Evolutionary conservation across 2,797 vertebrate genomes (phyloP), one percentile per base, ranked within the genome.

Genomic region (Pangasius larnaudii): DNA sequence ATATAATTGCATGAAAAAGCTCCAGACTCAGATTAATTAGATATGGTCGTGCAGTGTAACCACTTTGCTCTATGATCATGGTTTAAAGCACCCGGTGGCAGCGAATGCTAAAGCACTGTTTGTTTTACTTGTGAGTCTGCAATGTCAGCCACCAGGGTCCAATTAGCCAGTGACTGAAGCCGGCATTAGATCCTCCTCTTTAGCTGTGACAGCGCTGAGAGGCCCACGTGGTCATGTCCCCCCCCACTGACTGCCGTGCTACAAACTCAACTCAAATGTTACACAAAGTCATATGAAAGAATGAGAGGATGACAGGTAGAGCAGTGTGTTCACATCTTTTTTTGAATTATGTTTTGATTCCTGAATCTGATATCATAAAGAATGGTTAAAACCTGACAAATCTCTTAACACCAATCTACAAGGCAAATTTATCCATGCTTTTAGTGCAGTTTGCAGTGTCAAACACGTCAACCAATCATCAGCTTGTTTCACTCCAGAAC

Each of bases 121-220:
- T 98, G 96, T 97, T 98, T 98, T 97, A 96, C 96, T 97, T 95
- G 95, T 51, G 90, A 95, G 94, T 94, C 95, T 93, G 94, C 95
- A 91, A 88, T 96, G 96, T 96, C 96, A 95, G 97, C 97, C 97
- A 96, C 97, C 94, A 96, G 97, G 97, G 97, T 94, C 97, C 97
- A 98, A 98, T 99, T 98, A 98, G 95, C 95, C 94, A 79, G 94
- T 94, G 96, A 97, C 96, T 97, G 96, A 97, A 96, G 97, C 95
- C 96, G 96, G 80, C 93, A 94, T 95, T 94, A 93, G 94, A 94
- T 94, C 95, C 94, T 95, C 94, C 93, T 58, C 92, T 92, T 91
- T 89, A 91, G 92, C 94, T 95, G 92, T 95, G 95, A 95, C 94
- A 93, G 93, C 91, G 93, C 93, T 94, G 93, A 93, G 94, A 94